A percentile compares a stretch with the other conserved stretches of the same genome.
Conservation (phyloP, 2,113 vertebrate species). For the Eulacestoma nigropectus region DNA sequence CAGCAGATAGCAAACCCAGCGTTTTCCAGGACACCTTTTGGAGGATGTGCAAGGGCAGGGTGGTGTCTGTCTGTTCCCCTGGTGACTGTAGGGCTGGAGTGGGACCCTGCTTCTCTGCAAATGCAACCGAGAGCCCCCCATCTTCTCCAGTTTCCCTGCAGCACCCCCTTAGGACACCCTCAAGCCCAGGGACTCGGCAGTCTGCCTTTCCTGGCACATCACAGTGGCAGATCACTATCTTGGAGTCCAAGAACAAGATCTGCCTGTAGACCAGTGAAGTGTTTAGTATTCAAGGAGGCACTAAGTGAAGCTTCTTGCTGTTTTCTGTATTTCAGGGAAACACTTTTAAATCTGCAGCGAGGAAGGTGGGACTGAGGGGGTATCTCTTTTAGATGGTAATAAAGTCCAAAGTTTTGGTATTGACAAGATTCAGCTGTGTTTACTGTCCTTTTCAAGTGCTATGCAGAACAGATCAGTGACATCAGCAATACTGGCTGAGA, state of each 20-base stretch:
- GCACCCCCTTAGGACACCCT: neutral
- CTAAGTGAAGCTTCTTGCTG: neutral
- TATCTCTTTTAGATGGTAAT: neutral
- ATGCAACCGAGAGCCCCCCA: accelerated
- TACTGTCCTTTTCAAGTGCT: neutral
- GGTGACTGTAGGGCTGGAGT: accelerated
- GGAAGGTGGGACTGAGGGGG: neutral
- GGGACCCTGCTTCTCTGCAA: neutral
- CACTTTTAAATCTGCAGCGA: neutral
- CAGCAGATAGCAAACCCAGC: neutral
- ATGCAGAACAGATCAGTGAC: neutral
- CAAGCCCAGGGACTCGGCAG: neutral
- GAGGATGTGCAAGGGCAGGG: neutral
- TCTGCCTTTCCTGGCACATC: neutral
- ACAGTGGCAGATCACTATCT: accelerated
- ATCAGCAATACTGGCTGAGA: neutral
- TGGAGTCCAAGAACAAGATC: neutral
- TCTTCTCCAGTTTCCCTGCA: neutral
- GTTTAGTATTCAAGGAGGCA: neutral
- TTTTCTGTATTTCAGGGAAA: neutral
- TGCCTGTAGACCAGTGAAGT: accelerated
- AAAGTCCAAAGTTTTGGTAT: neutral
- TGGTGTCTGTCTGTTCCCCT: neutral
- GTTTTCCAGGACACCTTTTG: accelerated
- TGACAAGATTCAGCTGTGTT: neutral